Evolutionary conservation across 2,888 invertebrate species (phyloP), one percentile per base, ranked within the genome.

Genomic region (Plebejus melissa): DNA sequence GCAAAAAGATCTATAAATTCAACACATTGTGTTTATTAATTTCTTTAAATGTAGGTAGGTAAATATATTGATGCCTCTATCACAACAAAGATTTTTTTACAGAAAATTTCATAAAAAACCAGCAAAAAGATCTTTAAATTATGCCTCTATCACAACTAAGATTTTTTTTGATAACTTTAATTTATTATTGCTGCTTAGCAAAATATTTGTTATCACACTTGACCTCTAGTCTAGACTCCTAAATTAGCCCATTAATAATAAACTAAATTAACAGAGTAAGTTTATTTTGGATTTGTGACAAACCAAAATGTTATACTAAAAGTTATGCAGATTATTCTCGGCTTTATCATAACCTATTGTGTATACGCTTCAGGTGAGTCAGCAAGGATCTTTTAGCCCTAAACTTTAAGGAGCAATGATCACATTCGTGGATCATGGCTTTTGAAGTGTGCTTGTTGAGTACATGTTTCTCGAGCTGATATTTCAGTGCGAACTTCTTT

Each of bases 361-460:
- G 93, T 9, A 91, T 87, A 0, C 93, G 84, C 54, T 84, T 88
- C 7, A 91, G 76, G 79, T 93, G 93, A 77, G 83, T 90, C 69
- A 82, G 78, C 28, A 93, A 74, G 0, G 93, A 93, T 46, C 87
- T 87, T 69, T 88, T 87, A 1, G 88, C 90, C 82, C 90, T 93
- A 69, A 91, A 93, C 82, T 92, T 90, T 2, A 92, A 79, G 0
- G 85, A 85, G 75, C 93, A 93, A 74, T 87, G 79, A 71, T 90
- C 88, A 81, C 93, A 93, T 71, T 91, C 87, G 79, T 87, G 91
- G 0, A 82, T 90, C 0, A 86, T 81, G 80, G 90, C 90, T 78
- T 92, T 91, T 74, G 83, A 86, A 0, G 87, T 87, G 77, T 93
- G 93, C 79, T 93, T 93, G 60, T 87, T 92, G 38, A 85, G 82